Conservation (phyloP, 2,888 invertebrate genomes). For the Napeogenes sylphis region DNA sequence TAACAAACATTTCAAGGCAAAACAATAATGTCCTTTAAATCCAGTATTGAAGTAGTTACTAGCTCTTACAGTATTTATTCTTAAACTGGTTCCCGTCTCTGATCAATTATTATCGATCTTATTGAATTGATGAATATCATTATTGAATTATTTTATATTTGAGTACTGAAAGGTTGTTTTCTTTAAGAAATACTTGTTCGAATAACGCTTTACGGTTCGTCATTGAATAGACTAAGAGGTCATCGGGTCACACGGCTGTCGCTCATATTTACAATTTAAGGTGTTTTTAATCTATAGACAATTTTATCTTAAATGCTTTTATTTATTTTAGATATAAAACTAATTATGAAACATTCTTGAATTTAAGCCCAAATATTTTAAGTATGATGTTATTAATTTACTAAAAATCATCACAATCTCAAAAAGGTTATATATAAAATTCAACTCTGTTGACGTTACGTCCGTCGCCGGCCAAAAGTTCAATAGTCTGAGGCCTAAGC, state of each 20-base stretch:
- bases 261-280: not conserved
- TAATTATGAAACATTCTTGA: slow-evolving; percentile 2
- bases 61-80: too few relatives aligned
- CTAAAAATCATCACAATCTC: slow-evolving; percentile 32
- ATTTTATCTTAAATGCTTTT: too few relatives aligned
- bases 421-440: slow-evolving; percentile 40
- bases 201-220: slow-evolving; percentile 6
- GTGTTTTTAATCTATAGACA: too few relatives aligned
- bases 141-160: too few relatives aligned
- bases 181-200: not conserved
- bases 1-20: too few relatives aligned
- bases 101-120: too few relatives aligned
- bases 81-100: too few relatives aligned
- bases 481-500: slow-evolving; percentile 48
- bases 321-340: slow-evolving; percentile 10
- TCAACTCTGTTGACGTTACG: slow-evolving; percentile 35
- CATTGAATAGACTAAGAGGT: slow-evolving; percentile 3
- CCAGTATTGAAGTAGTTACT: too few relatives aligned
- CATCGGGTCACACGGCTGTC: slow-evolving; percentile 3
- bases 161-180: not conserved
- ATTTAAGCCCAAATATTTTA: too few relatives aligned
- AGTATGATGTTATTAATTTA: too few relatives aligned
- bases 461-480: slow-evolving; percentile 50
- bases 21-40: too few relatives aligned
- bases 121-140: too few relatives aligned